Conservation (phyloP, 2,888 invertebrate genomes). For the Brachypterus glaber region DNA sequence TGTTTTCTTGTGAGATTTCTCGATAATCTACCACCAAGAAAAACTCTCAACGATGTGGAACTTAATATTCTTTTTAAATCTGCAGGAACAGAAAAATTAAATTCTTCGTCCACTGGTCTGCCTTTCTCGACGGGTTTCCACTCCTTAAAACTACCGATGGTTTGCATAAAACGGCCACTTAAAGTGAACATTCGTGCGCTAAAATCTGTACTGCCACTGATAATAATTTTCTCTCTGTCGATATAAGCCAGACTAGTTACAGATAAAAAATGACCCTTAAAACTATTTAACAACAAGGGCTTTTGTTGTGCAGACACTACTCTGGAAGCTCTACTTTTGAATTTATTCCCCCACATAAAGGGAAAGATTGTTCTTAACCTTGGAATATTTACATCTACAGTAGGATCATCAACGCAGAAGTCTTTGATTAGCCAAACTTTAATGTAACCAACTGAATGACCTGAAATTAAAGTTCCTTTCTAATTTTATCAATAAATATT, state of each 20-base stretch:
- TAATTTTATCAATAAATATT: too few relatives aligned
- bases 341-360: constrained; percentile 60
- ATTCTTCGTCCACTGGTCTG: constrained; percentile 31
- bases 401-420: constrained; percentile 44
- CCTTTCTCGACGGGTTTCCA: constrained; percentile 46
- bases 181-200: constrained; percentile 68
- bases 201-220: constrained; percentile 41
- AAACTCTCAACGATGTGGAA: constrained; percentile 67
- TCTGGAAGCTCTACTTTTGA: constrained; percentile 60
- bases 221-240: too few relatives aligned
- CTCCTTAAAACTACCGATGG: constrained; percentile 60
- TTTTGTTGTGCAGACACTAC: constrained; percentile 42
- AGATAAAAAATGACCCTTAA: constrained; percentile 41
- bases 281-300: not conserved
- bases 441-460: constrained; percentile 60
- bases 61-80: constrained; percentile 67
- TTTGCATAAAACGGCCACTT: constrained; percentile 58
- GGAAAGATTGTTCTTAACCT: constrained; percentile 57
- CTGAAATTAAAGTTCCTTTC: too few relatives aligned
- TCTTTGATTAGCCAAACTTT: constrained; percentile 70
- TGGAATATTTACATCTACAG: constrained; percentile 52
- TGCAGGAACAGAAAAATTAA: constrained; percentile 54
- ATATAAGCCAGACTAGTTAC: constrained; percentile 59
- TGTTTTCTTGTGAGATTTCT: constrained; percentile 45
- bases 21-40: constrained; percentile 32